Evolutionary conservation across 2,888 invertebrate species (phyloP).

Genomic region (Salticus scenicus): DNA sequence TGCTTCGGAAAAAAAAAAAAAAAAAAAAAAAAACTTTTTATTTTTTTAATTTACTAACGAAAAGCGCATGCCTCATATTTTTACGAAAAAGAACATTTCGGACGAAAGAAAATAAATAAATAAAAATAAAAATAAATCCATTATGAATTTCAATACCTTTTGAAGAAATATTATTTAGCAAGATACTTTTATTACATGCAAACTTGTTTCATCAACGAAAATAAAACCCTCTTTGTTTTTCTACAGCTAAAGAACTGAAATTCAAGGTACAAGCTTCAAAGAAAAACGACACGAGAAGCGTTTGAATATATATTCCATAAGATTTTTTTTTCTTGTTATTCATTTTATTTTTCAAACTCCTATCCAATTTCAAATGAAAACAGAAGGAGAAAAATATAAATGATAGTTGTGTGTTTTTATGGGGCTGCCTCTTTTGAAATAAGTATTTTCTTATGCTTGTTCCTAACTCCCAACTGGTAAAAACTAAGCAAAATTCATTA

Average conservation of each 20-base stretch:
- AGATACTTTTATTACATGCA: not conserved
- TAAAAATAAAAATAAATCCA: too few species aligned
- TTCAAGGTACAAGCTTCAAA: not conserved
- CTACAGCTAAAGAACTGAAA: not conserved
- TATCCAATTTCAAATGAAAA: slow-evolving; percentile 7
- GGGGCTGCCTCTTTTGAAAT: not conserved
- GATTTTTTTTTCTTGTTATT: not conserved
- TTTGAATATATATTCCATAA: not conserved
- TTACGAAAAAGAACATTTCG: not conserved
- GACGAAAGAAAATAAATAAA: not conserved
- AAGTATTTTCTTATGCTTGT: not conserved
- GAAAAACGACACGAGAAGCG: not conserved
- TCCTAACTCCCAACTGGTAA: not conserved
- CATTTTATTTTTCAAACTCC: not conserved
- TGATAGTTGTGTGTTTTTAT: not conserved
- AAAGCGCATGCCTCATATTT: not conserved
- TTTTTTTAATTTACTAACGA: too few species aligned
- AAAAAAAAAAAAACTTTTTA: too few species aligned
- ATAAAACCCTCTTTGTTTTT: not conserved
- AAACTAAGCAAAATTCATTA: not conserved
- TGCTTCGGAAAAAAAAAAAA: too few species aligned
- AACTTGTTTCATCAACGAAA: not conserved
- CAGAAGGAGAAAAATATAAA: not conserved
- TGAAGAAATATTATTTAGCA: not conserved
- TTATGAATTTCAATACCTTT: not conserved